A percentile compares a stretch with the other conserved stretches of the same genome.
Evolutionary conservation across 2,888 invertebrate species (phyloP).

Genomic region (Melolontha melolontha): DNA sequence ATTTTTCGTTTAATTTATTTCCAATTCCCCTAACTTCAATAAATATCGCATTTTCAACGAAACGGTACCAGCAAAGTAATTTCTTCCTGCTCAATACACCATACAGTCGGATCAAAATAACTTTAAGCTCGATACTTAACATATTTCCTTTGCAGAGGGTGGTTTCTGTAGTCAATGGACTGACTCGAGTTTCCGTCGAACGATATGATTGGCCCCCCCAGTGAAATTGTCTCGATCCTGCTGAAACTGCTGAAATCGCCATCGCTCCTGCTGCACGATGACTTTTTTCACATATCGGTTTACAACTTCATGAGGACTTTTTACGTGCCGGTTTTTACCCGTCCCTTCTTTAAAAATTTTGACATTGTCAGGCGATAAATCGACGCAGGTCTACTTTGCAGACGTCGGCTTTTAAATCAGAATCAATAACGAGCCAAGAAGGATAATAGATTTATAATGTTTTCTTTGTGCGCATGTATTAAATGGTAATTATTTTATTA

Average conservation of each 20-base stretch:
- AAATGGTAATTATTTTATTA: too few species aligned
- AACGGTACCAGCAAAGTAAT: too few species aligned
- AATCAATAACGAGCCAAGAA: too few species aligned
- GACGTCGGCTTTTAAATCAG: conserved; percentile 3
- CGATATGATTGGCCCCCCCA: conserved; percentile 1
- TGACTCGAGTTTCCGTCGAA: neutral
- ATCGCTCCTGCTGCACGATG: conserved; percentile 40
- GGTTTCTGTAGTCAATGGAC: conserved; percentile 21
- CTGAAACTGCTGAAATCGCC: conserved; percentile 45
- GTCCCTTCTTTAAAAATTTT: conserved; percentile 21
- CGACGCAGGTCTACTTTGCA: conserved; percentile 11
- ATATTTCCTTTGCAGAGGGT: neutral
- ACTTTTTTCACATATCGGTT: conserved; percentile 38
- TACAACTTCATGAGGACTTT: conserved; percentile 27
- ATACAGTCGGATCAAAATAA: too few species aligned
- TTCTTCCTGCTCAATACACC: too few species aligned
- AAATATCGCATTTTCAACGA: too few species aligned
- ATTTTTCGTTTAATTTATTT: too few species aligned
- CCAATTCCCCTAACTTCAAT: too few species aligned
- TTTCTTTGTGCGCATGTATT: too few species aligned
- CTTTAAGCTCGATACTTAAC: too few species aligned
- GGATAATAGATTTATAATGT: too few species aligned
- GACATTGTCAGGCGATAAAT: conserved; percentile 36
- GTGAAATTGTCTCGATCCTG: conserved; percentile 41
- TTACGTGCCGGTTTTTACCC: conserved; percentile 17